These are phyloP conservation scores for Bombus confusus DNA, from an alignment of 1,140 invertebrate species.

Conservation along the genomic window DNA sequence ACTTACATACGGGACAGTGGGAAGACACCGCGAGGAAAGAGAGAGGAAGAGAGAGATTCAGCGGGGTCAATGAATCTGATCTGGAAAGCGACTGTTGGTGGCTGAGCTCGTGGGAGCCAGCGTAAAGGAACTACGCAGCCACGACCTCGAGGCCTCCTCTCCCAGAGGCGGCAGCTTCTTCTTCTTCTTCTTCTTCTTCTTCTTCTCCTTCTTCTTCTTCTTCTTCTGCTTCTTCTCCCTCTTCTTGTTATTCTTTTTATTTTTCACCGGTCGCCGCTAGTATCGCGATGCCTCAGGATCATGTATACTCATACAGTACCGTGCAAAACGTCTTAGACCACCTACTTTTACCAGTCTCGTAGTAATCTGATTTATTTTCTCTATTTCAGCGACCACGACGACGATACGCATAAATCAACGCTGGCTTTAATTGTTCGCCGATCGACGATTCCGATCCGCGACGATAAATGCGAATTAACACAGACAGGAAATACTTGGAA, in stretches of 20 bases:
- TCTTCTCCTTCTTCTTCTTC: slow-evolving; percentile 37
- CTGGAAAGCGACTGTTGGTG: slow-evolving; percentile 72
- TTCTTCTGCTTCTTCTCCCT: slow-evolving; percentile 20
- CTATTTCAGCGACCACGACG: neutral
- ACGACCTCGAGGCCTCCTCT: slow-evolving; percentile 68
- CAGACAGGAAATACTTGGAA: no score
- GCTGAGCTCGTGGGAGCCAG: slow-evolving; percentile 66
- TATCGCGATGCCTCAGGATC: slow-evolving; percentile 40
- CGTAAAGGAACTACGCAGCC: slow-evolving; percentile 68
- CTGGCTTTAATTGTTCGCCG: neutral
- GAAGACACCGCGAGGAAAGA: neutral
- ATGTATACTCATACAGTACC: slow-evolving; percentile 16
- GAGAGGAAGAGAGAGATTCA: slow-evolving; percentile 56
- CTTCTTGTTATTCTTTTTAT: slow-evolving; percentile 33
- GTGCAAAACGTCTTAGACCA: neutral
- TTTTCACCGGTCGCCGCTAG: slow-evolving; percentile 24
- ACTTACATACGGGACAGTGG: neutral
- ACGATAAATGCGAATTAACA: no score
- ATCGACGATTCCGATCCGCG: neutral
- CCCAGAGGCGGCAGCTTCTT: slow-evolving; percentile 49
- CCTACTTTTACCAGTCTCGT: neutral
- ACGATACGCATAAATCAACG: neutral
- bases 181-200: slow-evolving; percentile 18
- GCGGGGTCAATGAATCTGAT: slow-evolving; percentile 78
- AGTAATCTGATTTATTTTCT: neutral